phyloP scores from a whole-genome alignment of 1,140 invertebrate genomes.

The Zaprionus nigranus region DNA sequence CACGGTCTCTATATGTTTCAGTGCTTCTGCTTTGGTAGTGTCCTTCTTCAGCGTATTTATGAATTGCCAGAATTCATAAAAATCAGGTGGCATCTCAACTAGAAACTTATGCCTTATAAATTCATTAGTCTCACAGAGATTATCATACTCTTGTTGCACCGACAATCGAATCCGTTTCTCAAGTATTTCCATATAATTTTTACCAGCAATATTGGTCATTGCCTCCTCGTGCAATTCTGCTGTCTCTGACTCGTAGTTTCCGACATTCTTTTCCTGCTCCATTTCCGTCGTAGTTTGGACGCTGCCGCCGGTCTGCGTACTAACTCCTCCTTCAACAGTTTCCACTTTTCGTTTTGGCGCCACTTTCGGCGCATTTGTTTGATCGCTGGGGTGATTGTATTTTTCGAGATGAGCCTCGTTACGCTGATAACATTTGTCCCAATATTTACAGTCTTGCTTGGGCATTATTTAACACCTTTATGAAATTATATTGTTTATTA shows the following conservation, averaged over 20 bases:
- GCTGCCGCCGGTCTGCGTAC: constrained; percentile 31
- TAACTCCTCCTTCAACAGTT: neutral
- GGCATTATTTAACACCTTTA: constrained; percentile 55
- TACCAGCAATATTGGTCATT: constrained; percentile 69
- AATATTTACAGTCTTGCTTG: constrained; percentile 89
- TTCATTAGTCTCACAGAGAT: constrained; percentile 76
- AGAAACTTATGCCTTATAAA: constrained; percentile 91
- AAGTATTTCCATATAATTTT: constrained; percentile 78
- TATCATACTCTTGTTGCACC: constrained; percentile 76
- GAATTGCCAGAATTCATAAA: constrained; percentile 93
- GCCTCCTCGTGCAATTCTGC: constrained; percentile 69
- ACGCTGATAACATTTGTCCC: constrained; percentile 92
- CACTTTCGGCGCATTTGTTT: constrained; percentile 51
- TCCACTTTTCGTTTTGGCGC: constrained; percentile 68
- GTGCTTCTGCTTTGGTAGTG: constrained; percentile 85
- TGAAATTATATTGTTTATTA: constrained; percentile 21
- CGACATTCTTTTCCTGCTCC: constrained; percentile 34
- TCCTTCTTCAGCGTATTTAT: constrained; percentile 88
- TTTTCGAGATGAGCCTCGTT: constrained; percentile 91
- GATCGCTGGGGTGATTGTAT: constrained; percentile 89
- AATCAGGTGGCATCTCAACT: constrained; percentile 95
- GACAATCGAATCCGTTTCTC: constrained; percentile 78
- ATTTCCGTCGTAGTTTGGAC: constrained; percentile 19
- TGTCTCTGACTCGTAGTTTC: constrained; percentile 60
- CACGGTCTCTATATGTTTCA: constrained; percentile 87